Evolutionary conservation across 2,113 vertebrate species (phyloP), one percentile per base, ranked within the genome.

Genomic region (Puntigrus tetrazona): DNA sequence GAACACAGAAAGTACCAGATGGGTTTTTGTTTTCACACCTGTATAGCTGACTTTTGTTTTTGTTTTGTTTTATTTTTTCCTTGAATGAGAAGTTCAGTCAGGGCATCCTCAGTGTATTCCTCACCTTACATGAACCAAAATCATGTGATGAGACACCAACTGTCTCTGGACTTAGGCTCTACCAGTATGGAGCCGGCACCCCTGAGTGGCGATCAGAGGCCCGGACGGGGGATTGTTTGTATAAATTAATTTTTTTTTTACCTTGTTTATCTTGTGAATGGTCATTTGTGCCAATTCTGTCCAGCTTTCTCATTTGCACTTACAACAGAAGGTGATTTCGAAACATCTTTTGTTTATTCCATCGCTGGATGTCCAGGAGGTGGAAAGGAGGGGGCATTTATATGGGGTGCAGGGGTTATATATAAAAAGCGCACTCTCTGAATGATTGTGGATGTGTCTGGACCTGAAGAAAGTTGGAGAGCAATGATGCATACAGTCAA

Each of bases 11-110:
- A 73, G n/a, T 27, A 43, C 70, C 70, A 73, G 70, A 73, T 73
- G 70, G 67, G n/a, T 13, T 67, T 78, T 88, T 88, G 85, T 88
- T 88, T 84, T 52, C n/a, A 52, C 87, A 86, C 87, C 84, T 88
- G 87, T 27, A 18, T 7, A 74, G n/a, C 67, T 22, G 11, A 52
- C 38, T 34, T 76, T 47, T 67, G 41, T 65, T 45, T 65, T 70
- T 52, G 27, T 84, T 81, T 47, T 47, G 13, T 47, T 16, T 57
- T 55, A 1, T 55, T 41, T 47, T 38, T 36, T 38, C 8, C 31
- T 78, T 47, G 50, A 84, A 69, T 77, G 13, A 43, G 43, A 70
- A 20, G 72, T 79, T 87, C 10, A 55, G n/a, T 65, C 52, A 57
- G 52, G 22, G 22, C 52, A 22, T 57, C 52, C 52, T 57, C 84